Evolutionary conservation across 2,888 invertebrate species (phyloP), one percentile per base, ranked within the genome.

Genomic region (Diarsia mendica): DNA sequence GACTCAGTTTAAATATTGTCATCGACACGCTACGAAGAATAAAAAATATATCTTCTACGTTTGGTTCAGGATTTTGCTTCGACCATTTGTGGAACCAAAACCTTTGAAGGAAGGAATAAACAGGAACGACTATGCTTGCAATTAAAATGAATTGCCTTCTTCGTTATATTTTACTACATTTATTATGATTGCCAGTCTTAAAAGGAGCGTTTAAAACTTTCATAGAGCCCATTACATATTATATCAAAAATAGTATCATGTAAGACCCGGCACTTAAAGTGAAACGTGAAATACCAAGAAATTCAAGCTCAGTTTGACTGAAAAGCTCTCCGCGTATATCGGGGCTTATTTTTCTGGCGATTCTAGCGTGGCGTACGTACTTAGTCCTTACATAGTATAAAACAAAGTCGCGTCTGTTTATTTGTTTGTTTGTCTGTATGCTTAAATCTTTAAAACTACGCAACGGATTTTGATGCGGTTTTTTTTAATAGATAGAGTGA

Each of bases 171-270:
- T 33, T 58, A 60, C 51, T 46, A 58, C 20, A 20, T 79, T 77
- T 77, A 64, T 46, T 80, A 51, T 79, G 72, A 65, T 60, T 51
- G 51, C 20, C 9, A 39, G 39, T 23, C 60, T 73, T 53, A 15
- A 18, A 18, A 39, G 20, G 23, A 5, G 18, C 39, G 23, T 67
- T 2, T 49, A 65, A 68, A 68, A 61, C 18, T 60, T 80, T 53
- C 10, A 48, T 28, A 23, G 44, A 46, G 20, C 8, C 23, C 15
- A n/a, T 48, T 65, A n/a, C 46, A 28, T 64, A 39, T 28, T 39
- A 39, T n/a, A 39, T 55, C 10, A 77, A 39, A 77, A 51, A 28
- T n/a, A 63, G n/a, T 68, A 33, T 9, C 63, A 48, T 63, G 3
- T 55, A 69, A 63, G 28, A 55, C 28, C 23, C 6, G 13, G 13